Percentiles rank a stretch among this genome's conserved stretches.
Evolutionary conservation across 2,888 invertebrate species (phyloP).

Genomic region (Muscina levida): DNA sequence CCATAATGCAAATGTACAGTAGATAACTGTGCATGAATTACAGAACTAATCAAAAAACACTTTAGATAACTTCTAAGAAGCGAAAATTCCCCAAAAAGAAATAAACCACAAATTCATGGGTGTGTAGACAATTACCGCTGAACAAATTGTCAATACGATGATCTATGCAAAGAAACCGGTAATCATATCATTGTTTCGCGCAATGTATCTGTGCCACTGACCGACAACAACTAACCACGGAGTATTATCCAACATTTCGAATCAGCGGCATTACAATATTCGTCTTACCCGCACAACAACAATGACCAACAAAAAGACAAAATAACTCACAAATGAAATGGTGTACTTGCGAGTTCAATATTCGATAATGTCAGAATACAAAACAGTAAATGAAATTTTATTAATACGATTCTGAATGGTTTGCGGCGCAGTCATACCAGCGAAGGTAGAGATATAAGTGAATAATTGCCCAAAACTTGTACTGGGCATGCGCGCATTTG

Average conservation of each 20-base stretch:
- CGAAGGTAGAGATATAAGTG: no score
- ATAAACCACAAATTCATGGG: conserved; percentile 1
- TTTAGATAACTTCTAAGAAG: no score
- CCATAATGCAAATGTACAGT: no score
- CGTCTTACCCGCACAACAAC: conserved; percentile 24
- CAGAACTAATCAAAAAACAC: no score
- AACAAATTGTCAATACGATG: conserved; percentile 4
- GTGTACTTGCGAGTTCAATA: conserved; percentile 36
- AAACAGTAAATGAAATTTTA: not conserved
- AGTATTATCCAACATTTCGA: no score
- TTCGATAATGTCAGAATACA: conserved; percentile 17
- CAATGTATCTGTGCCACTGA: conserved; percentile 58
- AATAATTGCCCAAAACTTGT: no score
- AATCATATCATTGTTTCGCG: conserved; percentile 2
- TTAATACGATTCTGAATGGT: no score
- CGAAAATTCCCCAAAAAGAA: not conserved
- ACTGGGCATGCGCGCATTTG: not conserved
- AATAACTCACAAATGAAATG: not conserved
- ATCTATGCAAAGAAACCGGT: not conserved
- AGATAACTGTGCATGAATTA: no score
- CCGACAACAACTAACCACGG: conserved; percentile 39
- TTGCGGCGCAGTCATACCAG: no score
- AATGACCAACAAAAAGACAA: conserved; percentile 14
- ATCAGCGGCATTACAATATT: no score
- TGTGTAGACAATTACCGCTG: not conserved